phyloP scores from a whole-genome alignment of 2,888 invertebrate species.

The Nineta flava region DNA sequence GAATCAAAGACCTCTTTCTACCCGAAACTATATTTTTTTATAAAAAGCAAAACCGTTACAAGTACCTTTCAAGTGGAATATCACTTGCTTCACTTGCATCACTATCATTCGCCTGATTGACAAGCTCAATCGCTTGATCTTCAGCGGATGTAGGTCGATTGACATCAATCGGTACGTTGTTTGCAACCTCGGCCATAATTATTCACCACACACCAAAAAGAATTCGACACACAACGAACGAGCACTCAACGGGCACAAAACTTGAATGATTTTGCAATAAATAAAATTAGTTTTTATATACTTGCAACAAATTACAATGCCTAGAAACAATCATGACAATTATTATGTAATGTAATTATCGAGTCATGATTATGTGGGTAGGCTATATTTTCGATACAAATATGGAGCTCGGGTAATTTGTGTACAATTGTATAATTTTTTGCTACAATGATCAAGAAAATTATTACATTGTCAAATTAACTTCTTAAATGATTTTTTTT shows the following conservation, averaged over 20 bases:
- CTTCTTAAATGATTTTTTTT: neutral
- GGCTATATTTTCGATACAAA: constrained; percentile 1
- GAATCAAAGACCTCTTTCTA: too few relatives aligned
- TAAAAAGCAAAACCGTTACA: neutral
- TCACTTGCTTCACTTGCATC: constrained; percentile 6
- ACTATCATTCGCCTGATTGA: constrained; percentile 5
- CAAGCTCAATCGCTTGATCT: constrained; percentile 6
- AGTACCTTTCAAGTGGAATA: constrained; percentile 5
- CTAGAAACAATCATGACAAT: too few relatives aligned
- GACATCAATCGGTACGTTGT: neutral
- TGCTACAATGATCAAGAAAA: constrained; percentile 9
- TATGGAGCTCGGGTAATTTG: too few relatives aligned
- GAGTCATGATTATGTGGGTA: neutral
- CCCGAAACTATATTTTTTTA: neutral
- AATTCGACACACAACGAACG: neutral
- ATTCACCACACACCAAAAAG: neutral
- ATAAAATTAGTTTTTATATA: too few relatives aligned
- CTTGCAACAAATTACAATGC: too few relatives aligned
- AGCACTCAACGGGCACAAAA: too few relatives aligned
- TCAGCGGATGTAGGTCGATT: constrained; percentile 5
- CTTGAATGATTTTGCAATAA: too few relatives aligned
- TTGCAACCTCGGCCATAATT: constrained; percentile 1
- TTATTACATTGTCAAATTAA: constrained; percentile 9
- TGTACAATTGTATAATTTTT: constrained; percentile 4
- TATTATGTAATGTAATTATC: neutral